Evolutionary conservation across 1,140 invertebrate species (phyloP).

Genomic region (Rhagoletis pomonella): DNA sequence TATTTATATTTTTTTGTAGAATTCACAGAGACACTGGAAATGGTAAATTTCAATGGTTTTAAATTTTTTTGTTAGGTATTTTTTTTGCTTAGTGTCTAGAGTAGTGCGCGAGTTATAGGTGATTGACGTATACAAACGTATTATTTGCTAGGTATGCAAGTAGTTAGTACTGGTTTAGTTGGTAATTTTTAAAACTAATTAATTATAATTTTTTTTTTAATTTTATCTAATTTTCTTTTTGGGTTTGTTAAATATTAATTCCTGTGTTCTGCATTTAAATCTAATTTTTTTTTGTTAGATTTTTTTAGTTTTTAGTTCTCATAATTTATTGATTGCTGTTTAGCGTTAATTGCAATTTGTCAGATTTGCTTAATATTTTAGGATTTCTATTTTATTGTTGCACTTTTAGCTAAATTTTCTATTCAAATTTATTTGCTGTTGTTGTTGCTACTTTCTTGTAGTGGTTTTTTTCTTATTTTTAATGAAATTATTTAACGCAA

Average conservation of each 20-base stretch:
- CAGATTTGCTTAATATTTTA: not conserved
- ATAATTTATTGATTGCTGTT: not conserved
- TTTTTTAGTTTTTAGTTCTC: conserved; percentile 1
- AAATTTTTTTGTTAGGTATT: no score
- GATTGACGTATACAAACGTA: conserved; percentile 33
- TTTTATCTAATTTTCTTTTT: not conserved
- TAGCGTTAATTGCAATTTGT: not conserved
- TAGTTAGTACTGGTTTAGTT: not conserved
- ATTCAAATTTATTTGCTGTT: not conserved
- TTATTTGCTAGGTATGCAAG: not conserved
- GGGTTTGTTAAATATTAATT: conserved; percentile 10
- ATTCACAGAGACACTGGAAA: not conserved
- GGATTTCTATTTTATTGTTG: not conserved
- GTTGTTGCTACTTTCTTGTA: not conserved
- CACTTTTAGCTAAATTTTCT: not conserved
- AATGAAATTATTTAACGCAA: not conserved
- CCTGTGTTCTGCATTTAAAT: conserved; percentile 1
- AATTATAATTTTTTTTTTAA: not conserved
- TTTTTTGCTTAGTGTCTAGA: not conserved
- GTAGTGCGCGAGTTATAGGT: conserved; percentile 28
- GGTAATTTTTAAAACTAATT: not conserved
- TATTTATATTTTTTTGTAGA: not conserved
- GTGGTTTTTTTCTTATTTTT: not conserved
- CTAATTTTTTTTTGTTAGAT: not conserved
- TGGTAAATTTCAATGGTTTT: no score